These are phyloP conservation scores for Phoebastria nigripes DNA, from an alignment of 2,797 vertebrate genomes.

Conservation along the genomic window DNA sequence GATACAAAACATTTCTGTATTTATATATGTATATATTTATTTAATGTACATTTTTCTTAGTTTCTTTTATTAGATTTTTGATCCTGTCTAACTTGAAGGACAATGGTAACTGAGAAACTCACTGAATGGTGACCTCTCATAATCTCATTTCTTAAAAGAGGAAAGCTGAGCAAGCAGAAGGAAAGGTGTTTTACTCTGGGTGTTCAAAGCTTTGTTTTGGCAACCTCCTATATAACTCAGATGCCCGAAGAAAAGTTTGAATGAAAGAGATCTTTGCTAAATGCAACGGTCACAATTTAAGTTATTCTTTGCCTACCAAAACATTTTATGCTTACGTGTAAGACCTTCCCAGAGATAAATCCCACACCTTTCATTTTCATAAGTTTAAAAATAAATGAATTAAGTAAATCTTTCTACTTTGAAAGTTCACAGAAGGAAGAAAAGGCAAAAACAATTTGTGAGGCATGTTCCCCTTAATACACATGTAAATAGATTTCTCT, in stretches of 20 bases:
- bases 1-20: background rate
- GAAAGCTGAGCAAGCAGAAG: background rate
- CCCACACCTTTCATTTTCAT: constrained; percentile 27
- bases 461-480: background rate
- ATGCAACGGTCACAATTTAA: background rate
- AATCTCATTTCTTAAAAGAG: background rate
- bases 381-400: background rate
- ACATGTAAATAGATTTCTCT: background rate
- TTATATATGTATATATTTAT: background rate
- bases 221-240: background rate
- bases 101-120: background rate
- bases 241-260: constrained; percentile 10
- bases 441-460: background rate
- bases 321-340: background rate
- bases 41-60: background rate
- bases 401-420: background rate
- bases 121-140: background rate
- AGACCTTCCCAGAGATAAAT: constrained; percentile 17
- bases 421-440: background rate
- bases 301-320: constrained; percentile 12
- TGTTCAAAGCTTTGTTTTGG: constrained; percentile 1
- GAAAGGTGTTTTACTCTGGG: background rate
- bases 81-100: background rate
- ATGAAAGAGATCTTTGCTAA: background rate
- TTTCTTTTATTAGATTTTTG: background rate